These are phyloP conservation scores for Aythya baeri DNA, from an alignment of 2,113 vertebrate genomes.

Conservation along the genomic window DNA sequence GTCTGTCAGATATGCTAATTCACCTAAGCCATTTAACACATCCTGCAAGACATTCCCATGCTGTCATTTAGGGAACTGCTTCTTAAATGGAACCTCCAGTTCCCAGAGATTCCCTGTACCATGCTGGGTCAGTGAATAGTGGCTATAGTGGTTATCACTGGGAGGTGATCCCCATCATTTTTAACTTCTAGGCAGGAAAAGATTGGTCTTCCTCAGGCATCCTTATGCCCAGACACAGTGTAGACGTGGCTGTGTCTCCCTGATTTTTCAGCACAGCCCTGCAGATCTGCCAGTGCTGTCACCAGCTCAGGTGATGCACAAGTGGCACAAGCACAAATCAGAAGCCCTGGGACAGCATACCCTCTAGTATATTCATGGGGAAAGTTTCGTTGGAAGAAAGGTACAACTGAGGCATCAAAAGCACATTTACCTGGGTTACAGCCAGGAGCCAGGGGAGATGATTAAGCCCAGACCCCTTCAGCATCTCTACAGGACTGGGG, in stretches of 20 bases:
- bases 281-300: not conserved
- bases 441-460: fast-evolving
- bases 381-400: not conserved
- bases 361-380: not conserved
- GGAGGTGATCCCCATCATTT: not conserved
- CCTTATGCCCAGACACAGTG: fast-evolving
- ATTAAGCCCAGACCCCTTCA: not conserved
- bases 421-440: not conserved
- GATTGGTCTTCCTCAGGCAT: not conserved
- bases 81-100: not conserved
- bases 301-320: not conserved
- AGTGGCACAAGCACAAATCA: not conserved
- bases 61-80: conserved; percentile 29
- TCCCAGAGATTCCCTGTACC: not conserved
- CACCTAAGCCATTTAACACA: conserved; percentile 18
- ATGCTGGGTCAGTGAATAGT: not conserved
- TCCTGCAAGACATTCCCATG: not conserved
- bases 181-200: not conserved
- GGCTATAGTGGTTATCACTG: not conserved
- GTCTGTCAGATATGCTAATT: conserved; percentile 56
- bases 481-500: fast-evolving
- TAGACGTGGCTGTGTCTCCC: fast-evolving
- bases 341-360: not conserved
- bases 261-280: not conserved
- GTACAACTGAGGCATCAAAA: not conserved